Evolutionary conservation across 2,797 vertebrate genomes (phyloP).

Genomic region (Streptopelia turtur): DNA sequence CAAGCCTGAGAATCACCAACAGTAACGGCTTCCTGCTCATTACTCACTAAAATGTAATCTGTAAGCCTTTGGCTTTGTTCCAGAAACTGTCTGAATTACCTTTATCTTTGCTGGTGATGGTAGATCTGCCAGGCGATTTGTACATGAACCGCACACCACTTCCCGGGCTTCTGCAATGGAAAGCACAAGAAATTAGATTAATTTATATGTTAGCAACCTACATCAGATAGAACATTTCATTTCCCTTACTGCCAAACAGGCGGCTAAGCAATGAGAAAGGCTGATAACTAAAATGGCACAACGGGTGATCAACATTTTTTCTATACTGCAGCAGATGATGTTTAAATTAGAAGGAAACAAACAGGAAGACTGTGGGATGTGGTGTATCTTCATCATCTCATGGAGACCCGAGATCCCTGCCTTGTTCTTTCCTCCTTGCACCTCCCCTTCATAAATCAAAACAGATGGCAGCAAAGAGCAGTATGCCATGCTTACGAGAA

Average conservation of each 20-base stretch:
- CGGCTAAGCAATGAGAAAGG: slow-evolving; percentile 49
- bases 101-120: slow-evolving; percentile 99
- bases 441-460: neutral
- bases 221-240: slow-evolving; percentile 54
- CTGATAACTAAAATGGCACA: slow-evolving; percentile 21
- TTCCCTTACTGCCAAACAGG: slow-evolving; percentile 55
- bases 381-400: neutral
- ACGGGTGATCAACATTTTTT: slow-evolving; percentile 35
- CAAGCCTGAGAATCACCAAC: slow-evolving; percentile 32
- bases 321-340: slow-evolving; percentile 27
- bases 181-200: slow-evolving; percentile 49
- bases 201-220: slow-evolving; percentile 39
- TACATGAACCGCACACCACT: slow-evolving; percentile 98
- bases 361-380: neutral
- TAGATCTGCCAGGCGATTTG: slow-evolving; percentile 99
- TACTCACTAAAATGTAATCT: slow-evolving; percentile 38
- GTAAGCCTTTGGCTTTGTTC: slow-evolving; percentile 23
- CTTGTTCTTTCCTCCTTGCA: neutral
- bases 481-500: neutral
- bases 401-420: neutral
- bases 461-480: slow-evolving; percentile 22
- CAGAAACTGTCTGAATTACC: slow-evolving; percentile 82
- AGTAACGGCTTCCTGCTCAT: slow-evolving; percentile 47
- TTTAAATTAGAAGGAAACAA: slow-evolving; percentile 49
- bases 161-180: slow-evolving; percentile 92